A percentile compares a stretch with the other conserved stretches of the same genome.
These are phyloP conservation scores for Tangara arthus DNA, from an alignment of 2,797 vertebrate species.

Conservation along the genomic window DNA sequence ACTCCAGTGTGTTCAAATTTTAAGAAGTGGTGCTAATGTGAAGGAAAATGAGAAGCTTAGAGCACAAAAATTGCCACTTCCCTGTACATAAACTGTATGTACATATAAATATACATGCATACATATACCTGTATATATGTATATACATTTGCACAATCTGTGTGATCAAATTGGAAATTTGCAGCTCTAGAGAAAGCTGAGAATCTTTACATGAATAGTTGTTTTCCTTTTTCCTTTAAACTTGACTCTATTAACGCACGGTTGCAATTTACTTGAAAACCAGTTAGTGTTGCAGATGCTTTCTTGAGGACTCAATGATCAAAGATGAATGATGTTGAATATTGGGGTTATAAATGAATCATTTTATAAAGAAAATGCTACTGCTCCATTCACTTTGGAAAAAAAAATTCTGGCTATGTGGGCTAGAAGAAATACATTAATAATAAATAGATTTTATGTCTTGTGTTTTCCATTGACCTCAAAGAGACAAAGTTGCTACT, in stretches of 20 bases:
- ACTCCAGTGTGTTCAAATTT: not conserved
- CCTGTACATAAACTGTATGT: not conserved
- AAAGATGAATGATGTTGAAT: not conserved
- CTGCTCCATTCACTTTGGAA: not conserved
- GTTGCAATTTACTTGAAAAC: not conserved
- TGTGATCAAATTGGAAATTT: not conserved
- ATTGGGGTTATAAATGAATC: not conserved
- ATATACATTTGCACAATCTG: not conserved
- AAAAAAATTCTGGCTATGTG: not conserved
- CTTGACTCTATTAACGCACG: not conserved
- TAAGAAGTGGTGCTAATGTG: not conserved
- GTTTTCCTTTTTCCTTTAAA: not conserved
- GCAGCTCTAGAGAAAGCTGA: not conserved
- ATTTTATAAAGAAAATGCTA: not conserved
- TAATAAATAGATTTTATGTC: constrained; percentile 14
- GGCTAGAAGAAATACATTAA: not conserved
- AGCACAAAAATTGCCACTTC: not conserved
- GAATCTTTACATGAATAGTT: not conserved
- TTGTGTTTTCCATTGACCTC: not conserved
- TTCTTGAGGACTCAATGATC: not conserved
- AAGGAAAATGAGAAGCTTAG: not conserved
- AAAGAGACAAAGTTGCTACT: not conserved
- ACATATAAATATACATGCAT: not conserved
- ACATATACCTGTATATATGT: fast-evolving
- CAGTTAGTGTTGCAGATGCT: not conserved